Percentiles rank a stretch among this genome's conserved stretches.
phyloP scores from a whole-genome alignment of 2,888 invertebrate genomes.

The Drosophila suboccidentalis region DNA sequence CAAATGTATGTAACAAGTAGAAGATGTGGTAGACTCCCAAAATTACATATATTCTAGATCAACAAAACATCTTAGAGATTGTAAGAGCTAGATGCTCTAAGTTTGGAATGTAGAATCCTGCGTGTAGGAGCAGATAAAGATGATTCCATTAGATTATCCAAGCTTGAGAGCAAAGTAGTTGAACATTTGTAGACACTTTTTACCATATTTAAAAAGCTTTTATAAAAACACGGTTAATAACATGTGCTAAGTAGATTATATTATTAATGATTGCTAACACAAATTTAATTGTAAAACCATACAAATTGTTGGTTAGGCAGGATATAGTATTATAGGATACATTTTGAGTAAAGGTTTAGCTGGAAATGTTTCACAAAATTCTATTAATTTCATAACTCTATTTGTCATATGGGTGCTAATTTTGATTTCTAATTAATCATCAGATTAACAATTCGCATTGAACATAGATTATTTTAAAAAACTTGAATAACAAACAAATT shows the following conservation, averaged over 20 bases:
- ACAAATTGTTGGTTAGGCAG: slow-evolving; percentile 38
- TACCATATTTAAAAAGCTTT: neutral
- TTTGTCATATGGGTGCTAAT: slow-evolving; percentile 35
- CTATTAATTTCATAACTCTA: slow-evolving; percentile 30
- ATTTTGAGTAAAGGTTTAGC: slow-evolving; percentile 16
- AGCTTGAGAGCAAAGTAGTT: too few species aligned
- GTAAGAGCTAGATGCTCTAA: too few species aligned
- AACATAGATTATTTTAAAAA: slow-evolving; percentile 20
- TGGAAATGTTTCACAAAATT: slow-evolving; percentile 10
- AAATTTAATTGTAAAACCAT: slow-evolving; percentile 11
- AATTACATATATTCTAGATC: too few species aligned
- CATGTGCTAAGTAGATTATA: slow-evolving; percentile 19
- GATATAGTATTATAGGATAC: slow-evolving; percentile 30
- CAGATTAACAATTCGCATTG: slow-evolving; percentile 17
- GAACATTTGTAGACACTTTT: too few species aligned
- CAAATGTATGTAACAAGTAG: too few species aligned
- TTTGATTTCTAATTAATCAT: slow-evolving; percentile 16
- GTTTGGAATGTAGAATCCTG: too few species aligned
- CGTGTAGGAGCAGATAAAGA: too few species aligned
- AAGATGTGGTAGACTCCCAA: too few species aligned
- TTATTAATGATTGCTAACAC: slow-evolving; percentile 11
- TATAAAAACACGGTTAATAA: slow-evolving; percentile 2
- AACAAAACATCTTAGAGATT: too few species aligned
- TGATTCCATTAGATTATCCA: too few species aligned
- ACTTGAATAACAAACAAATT: slow-evolving; percentile 28